Percentiles rank a stretch among this genome's conserved stretches.
phyloP scores from a whole-genome alignment of 2,888 invertebrate genomes.

The Minunthozetes semirufus region DNA sequence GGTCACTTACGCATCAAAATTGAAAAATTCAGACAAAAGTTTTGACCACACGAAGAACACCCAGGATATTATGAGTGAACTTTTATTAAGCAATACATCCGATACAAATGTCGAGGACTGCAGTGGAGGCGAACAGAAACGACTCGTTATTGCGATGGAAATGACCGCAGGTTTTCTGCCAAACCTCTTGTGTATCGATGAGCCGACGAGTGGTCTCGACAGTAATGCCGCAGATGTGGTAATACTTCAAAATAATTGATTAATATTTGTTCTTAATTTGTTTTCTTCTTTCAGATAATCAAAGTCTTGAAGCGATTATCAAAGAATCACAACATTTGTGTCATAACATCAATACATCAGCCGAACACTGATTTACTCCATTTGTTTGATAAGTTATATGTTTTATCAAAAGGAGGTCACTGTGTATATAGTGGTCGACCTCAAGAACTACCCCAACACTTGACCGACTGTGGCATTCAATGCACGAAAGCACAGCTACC shows the following conservation, averaged over 20 bases:
- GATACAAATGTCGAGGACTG: neutral
- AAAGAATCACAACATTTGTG: constrained; percentile 2
- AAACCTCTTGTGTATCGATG: constrained; percentile 8
- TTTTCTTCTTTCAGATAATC: neutral
- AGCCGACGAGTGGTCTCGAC: constrained; percentile 14
- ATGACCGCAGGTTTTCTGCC: neutral
- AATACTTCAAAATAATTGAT: neutral
- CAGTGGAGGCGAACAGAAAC: constrained; percentile 2
- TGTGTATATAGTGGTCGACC: neutral
- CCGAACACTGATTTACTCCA: neutral
- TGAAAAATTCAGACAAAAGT: neutral
- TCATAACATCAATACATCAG: constrained; percentile 26
- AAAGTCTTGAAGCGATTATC: neutral
- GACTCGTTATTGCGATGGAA: neutral
- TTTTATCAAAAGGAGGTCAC: neutral
- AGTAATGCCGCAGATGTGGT: neutral
- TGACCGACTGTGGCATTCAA: neutral
- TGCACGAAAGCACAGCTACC: neutral
- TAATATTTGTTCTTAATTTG: neutral
- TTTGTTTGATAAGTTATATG: constrained; percentile 5
- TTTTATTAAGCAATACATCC: neutral
- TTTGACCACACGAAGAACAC: neutral
- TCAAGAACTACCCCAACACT: neutral
- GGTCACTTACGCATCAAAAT: neutral
- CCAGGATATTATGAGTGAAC: neutral